Base-by-base conservation (phyloP, 2,113 vertebrate genomes). In the Lates calcarifer region DNA sequence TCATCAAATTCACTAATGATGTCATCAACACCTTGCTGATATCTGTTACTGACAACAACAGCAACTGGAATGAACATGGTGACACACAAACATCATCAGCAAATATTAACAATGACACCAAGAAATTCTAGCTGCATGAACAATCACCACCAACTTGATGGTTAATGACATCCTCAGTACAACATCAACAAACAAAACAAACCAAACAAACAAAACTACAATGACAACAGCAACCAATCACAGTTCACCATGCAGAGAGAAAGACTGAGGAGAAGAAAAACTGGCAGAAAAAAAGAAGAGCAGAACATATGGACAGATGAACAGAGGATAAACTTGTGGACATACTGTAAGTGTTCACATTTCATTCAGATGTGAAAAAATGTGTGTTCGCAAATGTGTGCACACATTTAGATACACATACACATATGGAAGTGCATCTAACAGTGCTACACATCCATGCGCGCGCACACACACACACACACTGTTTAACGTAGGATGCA, bases 281-380 rank as follows among this genome's bases (percentile, higher is more conserved):
- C 47, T 71, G 80, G 47, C 57, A 64, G 67, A 22, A 53, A 33
- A 45, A 12, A 43, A n/a, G n/a, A 13, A 64, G 13, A 37, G 12
- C 0, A 8, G 47, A 67, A 31, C 61, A 68, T 55, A 81, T 56
- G 65, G 64, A 64, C 2, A 14, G 68, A 74, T 4, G 31, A 56
- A 56, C 29, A 9, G 74, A 81, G 74, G 56, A 77, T 22, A 62
- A 60, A 62, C 55, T 47, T 67, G 39, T 26, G 4, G 53, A 68
- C 74, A 70, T 72, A 41, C 67, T 68, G 73, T 1, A 47, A 71
- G 63, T 11, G 39, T 53, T 62, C 43, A 63, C n/a, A 49, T 67
- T 45, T 31, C 61, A 67, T 24, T 45, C 6, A 22, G 60, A 0
- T 22, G 77, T 49, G 24, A 39, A 60, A 1, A 43, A 56, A 62